A percentile compares a stretch with the other conserved stretches of the same genome.
Conservation (phyloP, 2,888 invertebrate species). For the Caenorhabditis sp. region DNA sequence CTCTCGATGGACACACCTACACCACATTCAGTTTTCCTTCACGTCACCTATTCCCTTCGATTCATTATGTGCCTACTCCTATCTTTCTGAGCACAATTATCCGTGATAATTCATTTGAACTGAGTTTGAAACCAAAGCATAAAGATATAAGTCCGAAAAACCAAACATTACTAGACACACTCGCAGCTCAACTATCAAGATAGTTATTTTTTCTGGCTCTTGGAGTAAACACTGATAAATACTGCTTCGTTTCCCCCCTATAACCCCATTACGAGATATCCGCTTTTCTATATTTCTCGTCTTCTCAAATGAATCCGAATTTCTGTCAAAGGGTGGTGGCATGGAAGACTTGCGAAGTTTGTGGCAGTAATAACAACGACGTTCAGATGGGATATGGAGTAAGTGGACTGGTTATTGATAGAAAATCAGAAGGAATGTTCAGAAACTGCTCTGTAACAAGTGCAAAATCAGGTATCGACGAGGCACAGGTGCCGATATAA, state of each 20-base stretch:
- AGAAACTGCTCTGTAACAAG: background rate
- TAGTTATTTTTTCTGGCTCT: background rate
- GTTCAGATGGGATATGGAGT: background rate
- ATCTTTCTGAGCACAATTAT: background rate
- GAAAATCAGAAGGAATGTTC: background rate
- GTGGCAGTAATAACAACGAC: too few relatives aligned
- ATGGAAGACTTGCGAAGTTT: background rate
- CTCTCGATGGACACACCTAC: background rate
- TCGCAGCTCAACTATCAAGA: background rate
- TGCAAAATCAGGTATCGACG: background rate
- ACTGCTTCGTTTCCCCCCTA: background rate
- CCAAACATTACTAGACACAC: background rate
- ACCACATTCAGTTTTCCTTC: background rate
- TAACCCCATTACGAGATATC: background rate
- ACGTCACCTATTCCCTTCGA: background rate
- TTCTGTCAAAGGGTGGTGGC: background rate
- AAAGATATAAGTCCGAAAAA: background rate
- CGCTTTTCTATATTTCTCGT: too few relatives aligned
- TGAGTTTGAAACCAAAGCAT: background rate
- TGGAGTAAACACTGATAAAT: slow-evolving; percentile 3
- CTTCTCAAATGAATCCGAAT: too few relatives aligned
- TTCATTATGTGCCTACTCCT: background rate
- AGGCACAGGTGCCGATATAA: background rate
- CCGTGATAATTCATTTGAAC: background rate
- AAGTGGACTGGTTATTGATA: too few relatives aligned